Percentiles rank a stretch among this genome's conserved stretches.
phyloP scores from a whole-genome alignment of 2,113 vertebrate genomes.

The Symphodus melops region DNA sequence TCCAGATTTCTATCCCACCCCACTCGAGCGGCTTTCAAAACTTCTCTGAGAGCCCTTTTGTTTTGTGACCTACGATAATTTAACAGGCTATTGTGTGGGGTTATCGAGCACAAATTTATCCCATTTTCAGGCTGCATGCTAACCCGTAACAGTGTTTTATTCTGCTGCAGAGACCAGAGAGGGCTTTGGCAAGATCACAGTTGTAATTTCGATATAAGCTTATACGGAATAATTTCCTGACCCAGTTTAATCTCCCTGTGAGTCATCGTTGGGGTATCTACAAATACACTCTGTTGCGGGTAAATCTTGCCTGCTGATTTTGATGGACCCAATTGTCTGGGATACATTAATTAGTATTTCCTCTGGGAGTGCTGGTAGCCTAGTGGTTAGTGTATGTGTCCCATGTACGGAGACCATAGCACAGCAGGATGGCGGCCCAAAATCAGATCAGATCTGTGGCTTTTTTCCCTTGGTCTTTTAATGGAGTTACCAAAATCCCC shows the following conservation, averaged over 20 bases:
- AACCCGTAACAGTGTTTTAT: slow-evolving; percentile 56
- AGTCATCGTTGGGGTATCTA: slow-evolving; percentile 55
- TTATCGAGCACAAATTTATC: slow-evolving; percentile 48
- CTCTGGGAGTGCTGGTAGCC: background rate
- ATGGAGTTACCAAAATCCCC: no score
- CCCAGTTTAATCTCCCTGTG: slow-evolving; percentile 61
- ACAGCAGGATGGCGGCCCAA: no score
- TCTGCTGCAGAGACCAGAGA: slow-evolving; percentile 36
- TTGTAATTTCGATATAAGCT: slow-evolving; percentile 49
- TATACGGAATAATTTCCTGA: slow-evolving; percentile 47
- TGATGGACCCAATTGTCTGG: slow-evolving; percentile 49
- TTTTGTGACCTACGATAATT: slow-evolving; percentile 70
- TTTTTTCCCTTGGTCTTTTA: no score
- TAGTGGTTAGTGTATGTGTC: no score
- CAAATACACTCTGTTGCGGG: slow-evolving; percentile 25
- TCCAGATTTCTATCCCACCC: slow-evolving; percentile 64
- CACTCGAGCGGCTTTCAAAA: slow-evolving; percentile 62
- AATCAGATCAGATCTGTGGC: no score
- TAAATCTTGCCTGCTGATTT: slow-evolving; percentile 44
- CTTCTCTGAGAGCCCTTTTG: slow-evolving; percentile 66
- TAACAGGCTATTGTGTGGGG: slow-evolving; percentile 60
- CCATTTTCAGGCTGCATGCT: slow-evolving; percentile 51
- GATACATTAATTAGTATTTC: slow-evolving; percentile 50
- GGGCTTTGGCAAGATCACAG: slow-evolving; percentile 42
- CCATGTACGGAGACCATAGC: no score